phyloP scores from a whole-genome alignment of 1,140 invertebrate genomes.

The Euglossa dilemma region DNA sequence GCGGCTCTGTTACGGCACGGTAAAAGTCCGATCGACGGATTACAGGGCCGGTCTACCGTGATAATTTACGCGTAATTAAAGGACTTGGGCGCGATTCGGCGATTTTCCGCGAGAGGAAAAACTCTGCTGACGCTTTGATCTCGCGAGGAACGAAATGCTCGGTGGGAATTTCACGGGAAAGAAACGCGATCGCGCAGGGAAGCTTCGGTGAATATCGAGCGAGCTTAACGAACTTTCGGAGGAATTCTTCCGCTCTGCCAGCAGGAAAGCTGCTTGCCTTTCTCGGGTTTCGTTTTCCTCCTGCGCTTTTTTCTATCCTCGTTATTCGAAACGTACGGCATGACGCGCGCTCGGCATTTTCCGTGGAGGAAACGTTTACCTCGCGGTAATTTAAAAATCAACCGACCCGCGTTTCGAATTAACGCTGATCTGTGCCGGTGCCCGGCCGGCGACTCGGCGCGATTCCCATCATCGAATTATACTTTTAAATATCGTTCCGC shows the following conservation, averaged over 20 bases:
- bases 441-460: neutral
- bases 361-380: neutral
- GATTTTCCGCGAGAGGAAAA: neutral
- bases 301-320: neutral
- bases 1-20: neutral
- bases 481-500: neutral
- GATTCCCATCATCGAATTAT: neutral
- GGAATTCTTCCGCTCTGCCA: neutral
- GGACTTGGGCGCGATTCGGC: neutral
- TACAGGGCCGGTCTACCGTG: neutral
- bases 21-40: neutral
- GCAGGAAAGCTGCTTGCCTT: neutral
- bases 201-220: slow-evolving; percentile 4
- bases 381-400: neutral
- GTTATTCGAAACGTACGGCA: neutral
- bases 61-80: neutral
- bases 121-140: no score
- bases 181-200: neutral
- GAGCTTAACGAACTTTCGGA: slow-evolving; percentile 9
- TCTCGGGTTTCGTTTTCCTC: neutral
- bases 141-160: neutral
- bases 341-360: neutral
- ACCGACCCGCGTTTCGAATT: neutral
- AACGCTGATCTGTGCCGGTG: neutral
- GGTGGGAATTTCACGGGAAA: neutral